phyloP scores from a whole-genome alignment of 1,140 invertebrate species.

The Chionoecetes opilio region DNA sequence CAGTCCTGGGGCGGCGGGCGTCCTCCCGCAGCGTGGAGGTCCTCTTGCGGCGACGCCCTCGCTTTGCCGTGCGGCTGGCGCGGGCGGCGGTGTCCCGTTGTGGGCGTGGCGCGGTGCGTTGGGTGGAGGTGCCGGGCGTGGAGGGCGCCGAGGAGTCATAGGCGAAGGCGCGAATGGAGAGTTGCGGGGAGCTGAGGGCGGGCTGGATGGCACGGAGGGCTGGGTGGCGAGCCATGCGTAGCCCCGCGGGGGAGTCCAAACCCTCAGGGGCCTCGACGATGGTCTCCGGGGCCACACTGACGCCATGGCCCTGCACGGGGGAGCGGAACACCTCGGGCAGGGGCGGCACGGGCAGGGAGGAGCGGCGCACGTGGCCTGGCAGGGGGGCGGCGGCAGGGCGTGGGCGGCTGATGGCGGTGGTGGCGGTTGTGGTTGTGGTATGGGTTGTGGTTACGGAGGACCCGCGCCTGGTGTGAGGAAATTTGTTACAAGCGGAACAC shows the following conservation, averaged over 20 bases:
- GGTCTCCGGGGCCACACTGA: constrained; percentile 74
- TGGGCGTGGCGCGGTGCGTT: background rate
- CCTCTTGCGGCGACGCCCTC: background rate
- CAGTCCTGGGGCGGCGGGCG: constrained; percentile 25
- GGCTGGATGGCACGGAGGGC: background rate
- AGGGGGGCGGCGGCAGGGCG: background rate
- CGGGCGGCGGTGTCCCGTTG: background rate
- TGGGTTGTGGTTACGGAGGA: background rate
- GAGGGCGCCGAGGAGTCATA: constrained; percentile 65
- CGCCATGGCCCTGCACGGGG: constrained; percentile 61
- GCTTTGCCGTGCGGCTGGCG: background rate
- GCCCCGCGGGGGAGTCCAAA: constrained; percentile 43
- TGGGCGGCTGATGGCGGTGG: background rate
- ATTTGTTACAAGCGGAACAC: background rate
- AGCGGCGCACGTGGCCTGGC: constrained; percentile 62
- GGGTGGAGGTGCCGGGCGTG: constrained; percentile 53
- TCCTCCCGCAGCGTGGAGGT: background rate
- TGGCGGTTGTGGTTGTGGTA: background rate
- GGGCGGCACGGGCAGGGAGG: constrained; percentile 66
- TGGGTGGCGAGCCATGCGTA: background rate
- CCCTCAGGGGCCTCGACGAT: constrained; percentile 59
- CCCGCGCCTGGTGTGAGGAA: background rate
- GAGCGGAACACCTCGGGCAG: constrained; percentile 61
- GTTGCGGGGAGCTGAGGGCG: constrained; percentile 56
- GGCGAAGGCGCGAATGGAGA: constrained; percentile 41